Base-by-base conservation (phyloP, 2,113 vertebrate species). In the Strix uralensis region DNA sequence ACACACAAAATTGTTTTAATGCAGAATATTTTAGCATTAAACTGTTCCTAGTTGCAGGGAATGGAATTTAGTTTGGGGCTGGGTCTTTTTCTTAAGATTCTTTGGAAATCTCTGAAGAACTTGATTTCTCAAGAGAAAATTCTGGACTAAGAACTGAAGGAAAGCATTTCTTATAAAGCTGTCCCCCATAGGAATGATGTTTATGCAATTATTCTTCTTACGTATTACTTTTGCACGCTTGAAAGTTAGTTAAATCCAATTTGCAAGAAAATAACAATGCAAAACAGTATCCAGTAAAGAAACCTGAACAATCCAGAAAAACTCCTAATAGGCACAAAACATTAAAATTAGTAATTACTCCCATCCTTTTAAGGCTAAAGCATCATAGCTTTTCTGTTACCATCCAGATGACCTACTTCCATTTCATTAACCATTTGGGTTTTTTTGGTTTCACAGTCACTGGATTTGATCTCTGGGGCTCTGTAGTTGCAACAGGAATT, bases 391-490 rank as follows among this genome's bases (percentile, higher is more conserved):
- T 75, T 78, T 82, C 66, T 71, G 29, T 30, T 75, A 5, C 20
- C 27, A 49, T 30, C 15, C 38, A 36, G 22, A 66, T 49, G 19
- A 38, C 23, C 71, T n/a, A 36, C 10, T 13, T 36, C 14, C 47
- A 46, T 61, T 86, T 84, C 1, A 0, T 63, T 81, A 88, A 90
- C n/a, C 46, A 20, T 40, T 69, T 71, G 81, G 52, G 67, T 94
- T 94, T 81, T 51, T 81, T 78, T 84, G 75, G 30, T 96, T 96
- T 95, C 4, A 2, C 91, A 99, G 99, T 99, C 91, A 99, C 99
- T 72, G 98, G 98, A 47, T 99, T 99, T 98, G 94, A 99, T 94
- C 98, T 99, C 77, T 99, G 99, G 99, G 99, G 98, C 55, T 99
- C 99, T 70, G 98, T 99, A 88, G 97, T 98, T 95, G 98, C 99